These are phyloP conservation scores for Drosophila guanche DNA, from an alignment of 1,140 invertebrate species.

Conservation along the genomic window DNA sequence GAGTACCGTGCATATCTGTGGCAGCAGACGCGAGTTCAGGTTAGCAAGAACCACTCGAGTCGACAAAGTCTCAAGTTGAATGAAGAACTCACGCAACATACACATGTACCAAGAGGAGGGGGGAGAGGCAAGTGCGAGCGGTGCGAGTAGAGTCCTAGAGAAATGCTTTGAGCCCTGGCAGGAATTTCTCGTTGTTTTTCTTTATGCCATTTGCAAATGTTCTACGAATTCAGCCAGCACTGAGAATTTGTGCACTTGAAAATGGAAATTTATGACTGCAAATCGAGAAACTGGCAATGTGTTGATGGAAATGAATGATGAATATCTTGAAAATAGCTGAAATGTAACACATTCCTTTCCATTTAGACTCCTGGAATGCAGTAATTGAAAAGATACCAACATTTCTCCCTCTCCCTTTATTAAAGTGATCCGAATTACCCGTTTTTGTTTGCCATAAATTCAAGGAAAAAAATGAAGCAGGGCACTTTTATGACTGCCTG, in stretches of 20 bases:
- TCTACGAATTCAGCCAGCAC: conserved; percentile 27
- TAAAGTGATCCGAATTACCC: no score
- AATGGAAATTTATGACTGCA: conserved; percentile 50
- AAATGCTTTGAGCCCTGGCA: conserved; percentile 17
- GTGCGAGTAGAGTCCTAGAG: conserved; percentile 10
- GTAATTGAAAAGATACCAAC: background rate
- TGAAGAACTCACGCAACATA: conserved; percentile 70
- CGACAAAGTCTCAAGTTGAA: conserved; percentile 65
- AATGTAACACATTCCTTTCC: conserved; percentile 11
- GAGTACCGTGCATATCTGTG: no score
- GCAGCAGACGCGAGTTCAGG: conserved; percentile 53
- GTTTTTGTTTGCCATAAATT: conserved; percentile 34
- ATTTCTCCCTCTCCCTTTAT: background rate
- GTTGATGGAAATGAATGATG: conserved; percentile 15
- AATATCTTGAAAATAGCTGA: conserved; percentile 7
- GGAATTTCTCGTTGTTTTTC: conserved; percentile 23
- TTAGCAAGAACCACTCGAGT: conserved; percentile 64
- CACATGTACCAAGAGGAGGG: conserved; percentile 18
- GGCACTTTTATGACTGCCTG: conserved; percentile 5
- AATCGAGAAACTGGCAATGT: background rate
- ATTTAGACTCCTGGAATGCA: conserved; percentile 16
- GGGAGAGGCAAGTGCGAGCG: conserved; percentile 6
- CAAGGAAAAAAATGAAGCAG: conserved; percentile 14
- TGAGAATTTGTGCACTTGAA: conserved; percentile 39
- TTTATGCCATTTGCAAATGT: conserved; percentile 32